Evolutionary conservation across 2,113 vertebrate genomes (phyloP), one percentile per base, ranked within the genome.

Genomic region (Xiphophorus hellerii): DNA sequence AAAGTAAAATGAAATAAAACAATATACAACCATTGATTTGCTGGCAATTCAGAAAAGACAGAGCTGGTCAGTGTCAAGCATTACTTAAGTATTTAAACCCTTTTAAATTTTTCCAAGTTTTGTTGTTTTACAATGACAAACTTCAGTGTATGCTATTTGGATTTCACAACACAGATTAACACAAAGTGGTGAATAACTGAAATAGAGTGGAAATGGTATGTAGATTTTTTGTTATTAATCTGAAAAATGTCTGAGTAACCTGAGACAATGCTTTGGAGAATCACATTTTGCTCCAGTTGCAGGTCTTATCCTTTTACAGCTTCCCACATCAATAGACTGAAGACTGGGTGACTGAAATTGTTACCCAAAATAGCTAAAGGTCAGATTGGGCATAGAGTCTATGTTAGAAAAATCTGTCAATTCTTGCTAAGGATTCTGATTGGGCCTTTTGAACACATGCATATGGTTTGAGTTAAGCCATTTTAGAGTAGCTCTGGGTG

Each of bases 11-110:
- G 51, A 74, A 75, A 77, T 65, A 68, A 62, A 29, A 42, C 9
- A 0, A 70, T 81, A 72, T 37, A 86, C 87, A 82, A 75, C 81
- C 83, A 80, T 78, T 31, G 62, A 89, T 88, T 88, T 88, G 37
- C 81, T 35, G 0, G 51, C 9, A 14, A 69, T 66, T 69, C 65
- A 28, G 58, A 78, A 58, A 48, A 84, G 73, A 73, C 37, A 3
- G 63, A 62, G 64, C 74, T 29, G 67, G 72, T 33, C n/a, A 28
- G 20, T 6, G 37, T 54, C 2, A 54, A 25, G 22, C 51, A 44
- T 15, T 44, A 15, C 42, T 15, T 15, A 44, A 44, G 15, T 44
- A 44, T 44, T 44, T 15, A 44, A 1, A 17, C 42, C 42, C 42
- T 15, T 17, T 44, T 4, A 44, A 17, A 44, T 17, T 15, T 44